Base-by-base conservation (phyloP, 2,113 vertebrate genomes). In the Dipodomys ordii region DNA sequence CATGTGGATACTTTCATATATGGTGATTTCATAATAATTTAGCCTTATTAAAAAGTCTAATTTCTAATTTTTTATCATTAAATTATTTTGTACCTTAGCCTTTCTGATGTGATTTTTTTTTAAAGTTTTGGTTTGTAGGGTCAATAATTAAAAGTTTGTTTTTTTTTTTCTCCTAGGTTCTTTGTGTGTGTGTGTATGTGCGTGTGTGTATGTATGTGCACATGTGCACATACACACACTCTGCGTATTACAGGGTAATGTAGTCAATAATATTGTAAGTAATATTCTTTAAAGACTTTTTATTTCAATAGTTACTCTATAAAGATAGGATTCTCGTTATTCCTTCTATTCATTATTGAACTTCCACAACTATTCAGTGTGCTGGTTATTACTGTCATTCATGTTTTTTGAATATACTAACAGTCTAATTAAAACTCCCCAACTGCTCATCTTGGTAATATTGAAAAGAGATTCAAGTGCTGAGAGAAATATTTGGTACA, bases 21-120 rank as follows among this genome's bases (percentile, higher is more conserved):
- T 64, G 84, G 19, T 44, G 89, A 67, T 46, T 91, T 73, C 22
- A 6, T 15, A 69, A 15, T 93, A 91, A 94, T 67, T 87, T 89
- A 93, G 22, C 32, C 16, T 49, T 91, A 71, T 82, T 89, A 25
- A 67, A 57, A 57, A 57, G 23, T 25, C 20, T 25, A 64, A 20
- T 64, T 64, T 64, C 8, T 20, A 64, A 35, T 74, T 30, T 62
- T 15, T 57, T 15, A 27, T 6, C 57, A 74, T 35, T 35, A 2
- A 25, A 65, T 73, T 76, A 77, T 46, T 91, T 91, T 80, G 19
- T 92, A 81, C 30, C 64, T 85, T 84, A 88, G 30, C 2, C 23
- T 84, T 19, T 39, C 44, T 62, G 65, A 53, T 60, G 49, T 88
- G 67, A 78, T 32, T 32, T 73, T 19, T 53, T 53, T 88, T 83